Percentiles rank a stretch among this genome's conserved stretches.
Evolutionary conservation across 2,888 invertebrate genomes (phyloP).

Genomic region (Caenorhabditis sinica): DNA sequence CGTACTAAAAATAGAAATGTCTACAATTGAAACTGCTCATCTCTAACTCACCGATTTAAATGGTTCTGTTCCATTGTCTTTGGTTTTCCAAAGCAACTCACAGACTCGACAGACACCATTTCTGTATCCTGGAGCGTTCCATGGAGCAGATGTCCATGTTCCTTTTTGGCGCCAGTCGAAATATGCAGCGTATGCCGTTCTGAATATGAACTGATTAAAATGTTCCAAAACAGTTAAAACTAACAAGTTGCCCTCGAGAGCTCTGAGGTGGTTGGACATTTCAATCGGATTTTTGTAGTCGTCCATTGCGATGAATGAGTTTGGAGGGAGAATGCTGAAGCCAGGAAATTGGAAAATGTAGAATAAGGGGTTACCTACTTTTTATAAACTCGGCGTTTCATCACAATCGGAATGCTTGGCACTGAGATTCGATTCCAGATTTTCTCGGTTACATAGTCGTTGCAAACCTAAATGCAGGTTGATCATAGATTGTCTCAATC

Average conservation of each 20-base stretch:
- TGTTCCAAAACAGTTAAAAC: background rate
- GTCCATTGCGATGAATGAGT: constrained; percentile 82
- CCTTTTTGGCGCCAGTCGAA: constrained; percentile 80
- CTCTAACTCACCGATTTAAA: constrained; percentile 11
- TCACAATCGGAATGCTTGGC: constrained; percentile 80
- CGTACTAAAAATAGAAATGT: constrained; percentile 49
- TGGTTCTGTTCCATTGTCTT: constrained; percentile 37
- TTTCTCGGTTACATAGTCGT: constrained; percentile 83
- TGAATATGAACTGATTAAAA: constrained; percentile 39
- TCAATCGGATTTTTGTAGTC: constrained; percentile 77
- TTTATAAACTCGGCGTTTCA: constrained; percentile 75
- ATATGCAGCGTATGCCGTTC: constrained; percentile 78
- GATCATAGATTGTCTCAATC: background rate
- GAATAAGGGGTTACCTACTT: constrained; percentile 22
- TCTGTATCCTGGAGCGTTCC: constrained; percentile 79
- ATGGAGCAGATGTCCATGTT: constrained; percentile 79
- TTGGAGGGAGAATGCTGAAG: constrained; percentile 75
- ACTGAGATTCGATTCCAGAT: constrained; percentile 74
- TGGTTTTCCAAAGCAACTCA: constrained; percentile 71
- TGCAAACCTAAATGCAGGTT: constrained; percentile 70
- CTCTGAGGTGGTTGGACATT: constrained; percentile 76
- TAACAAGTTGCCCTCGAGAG: constrained; percentile 69
- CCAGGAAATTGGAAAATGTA: background rate
- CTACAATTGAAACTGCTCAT: background rate
- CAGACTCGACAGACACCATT: constrained; percentile 76